Percentiles rank a stretch among this genome's conserved stretches.
phyloP scores from a whole-genome alignment of 1,140 invertebrate genomes.

The Drosophila pseudoananassae region DNA sequence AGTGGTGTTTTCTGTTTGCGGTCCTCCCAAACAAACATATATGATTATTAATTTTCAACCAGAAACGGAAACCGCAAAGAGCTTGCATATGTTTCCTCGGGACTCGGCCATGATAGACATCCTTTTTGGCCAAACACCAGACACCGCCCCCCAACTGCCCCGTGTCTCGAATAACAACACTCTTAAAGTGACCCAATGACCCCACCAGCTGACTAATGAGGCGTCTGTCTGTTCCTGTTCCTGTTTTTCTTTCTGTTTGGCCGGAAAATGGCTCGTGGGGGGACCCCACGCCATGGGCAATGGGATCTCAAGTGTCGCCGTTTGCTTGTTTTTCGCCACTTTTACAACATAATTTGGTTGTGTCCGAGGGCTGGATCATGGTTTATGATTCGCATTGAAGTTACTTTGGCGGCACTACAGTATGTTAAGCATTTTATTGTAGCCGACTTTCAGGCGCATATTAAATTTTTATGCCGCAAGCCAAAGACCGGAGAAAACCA shows the following conservation, averaged over 20 bases:
- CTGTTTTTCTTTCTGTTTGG: slow-evolving; percentile 9
- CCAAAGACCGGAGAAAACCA: slow-evolving; percentile 14
- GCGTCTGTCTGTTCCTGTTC: slow-evolving; percentile 24
- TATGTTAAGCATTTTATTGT: slow-evolving; percentile 59
- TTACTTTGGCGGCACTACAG: slow-evolving; percentile 30
- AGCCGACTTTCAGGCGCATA: slow-evolving; percentile 64
- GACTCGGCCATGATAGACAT: neutral
- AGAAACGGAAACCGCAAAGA: neutral
- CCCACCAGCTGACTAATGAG: slow-evolving; percentile 46
- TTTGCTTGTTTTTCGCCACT: slow-evolving; percentile 53
- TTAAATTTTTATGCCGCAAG: slow-evolving; percentile 73
- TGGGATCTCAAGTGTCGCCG: slow-evolving; percentile 42
- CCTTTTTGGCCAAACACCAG: neutral
- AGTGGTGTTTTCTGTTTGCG: no score
- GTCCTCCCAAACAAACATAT: neutral
- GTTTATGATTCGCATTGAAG: slow-evolving; percentile 61
- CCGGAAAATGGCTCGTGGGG: neutral
- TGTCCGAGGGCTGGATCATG: slow-evolving; percentile 16
- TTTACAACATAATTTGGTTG: slow-evolving; percentile 73
- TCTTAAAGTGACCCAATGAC: slow-evolving; percentile 1
- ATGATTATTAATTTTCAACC: neutral
- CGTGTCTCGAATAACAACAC: slow-evolving; percentile 2
- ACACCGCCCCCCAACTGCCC: neutral
- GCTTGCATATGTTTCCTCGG: neutral
- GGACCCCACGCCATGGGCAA: slow-evolving; percentile 4